Base-by-base conservation (phyloP, 2,888 invertebrate species). In the Hecatera dysodea region DNA sequence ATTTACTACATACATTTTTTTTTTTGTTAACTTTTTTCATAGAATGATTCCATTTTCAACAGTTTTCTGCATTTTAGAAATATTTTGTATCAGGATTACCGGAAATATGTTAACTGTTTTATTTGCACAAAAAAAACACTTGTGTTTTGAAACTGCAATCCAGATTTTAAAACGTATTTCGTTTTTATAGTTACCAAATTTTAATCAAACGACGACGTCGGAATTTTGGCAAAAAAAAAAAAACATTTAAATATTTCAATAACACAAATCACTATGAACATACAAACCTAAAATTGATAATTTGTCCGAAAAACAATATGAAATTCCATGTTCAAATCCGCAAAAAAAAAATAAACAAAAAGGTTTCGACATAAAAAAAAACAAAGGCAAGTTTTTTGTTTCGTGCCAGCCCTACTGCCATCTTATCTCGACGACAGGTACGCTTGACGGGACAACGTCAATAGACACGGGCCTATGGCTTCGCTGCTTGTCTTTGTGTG, bases 371-470 rank as follows among this genome's bases (percentile, higher is more conserved):
- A n/a, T 22, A 53, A 33, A 44, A 65, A 53, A 33, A 33, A 19
- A 42, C 53, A 39, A 36, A 66, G n/a, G 39, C 5, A 5, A 36
- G 4, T 1, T 8, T 39, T 15, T 22, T 64, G 66, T 67, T 53
- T 12, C 2, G 59, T 73, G 87, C 6, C 91, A 93, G 78, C 94
- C 94, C 93, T 94, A 83, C 36, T 53, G 53, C 60, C 83, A 80
- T 89, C 91, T 93, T 93, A 93, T 93, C 93, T 92, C 83, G 86
- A 81, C 86, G 89, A 89, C 90, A 91, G 89, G 90, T 90, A 92
- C 92, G 93, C 92, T 92, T 93, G 93, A 93, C 90, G 90, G 88
- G 82, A 83, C 90, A 91, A 79, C 92, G 92, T 94, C 94, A 94
- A 94, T 94, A 94, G 91, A 88, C 84, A 46, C 72, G 68, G 68